Evolutionary conservation across 2,797 vertebrate species (phyloP), one percentile per base, ranked within the genome.

Genomic region (Sternarchorhynchus goeldii): DNA sequence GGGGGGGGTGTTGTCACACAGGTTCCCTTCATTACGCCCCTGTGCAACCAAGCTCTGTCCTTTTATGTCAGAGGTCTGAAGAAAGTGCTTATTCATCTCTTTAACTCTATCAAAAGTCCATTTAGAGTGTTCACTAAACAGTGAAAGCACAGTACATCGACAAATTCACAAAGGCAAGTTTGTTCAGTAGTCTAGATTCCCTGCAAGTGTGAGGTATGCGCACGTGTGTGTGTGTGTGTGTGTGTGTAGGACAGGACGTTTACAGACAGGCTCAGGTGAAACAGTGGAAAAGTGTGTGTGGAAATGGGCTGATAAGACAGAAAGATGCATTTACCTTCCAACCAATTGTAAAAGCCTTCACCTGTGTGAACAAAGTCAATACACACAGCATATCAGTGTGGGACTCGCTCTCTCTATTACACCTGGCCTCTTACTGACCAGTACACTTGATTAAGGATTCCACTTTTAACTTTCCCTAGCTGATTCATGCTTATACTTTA

Each of bases 331-430:
- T 93, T 93, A 96, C 96, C 96, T 95, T 98, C 96, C 14, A 98
- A 93, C 96, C 96, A 98, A 0, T 90, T 94, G 91, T 98, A 97
- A 92, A 98, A 98, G 68, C 93, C 93, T 87, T 97, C 96, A 80
- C 96, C 96, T 97, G 91, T 59, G 41, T 56, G 57, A 71, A 76
- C 17, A 87, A 1, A 71, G 73, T 62, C 84, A 81, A 65, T 20
- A 67, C 14, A 74, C 0, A 79, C 29, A 58, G 18, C 10, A 20
- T 14, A 10, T 79, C 6, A 77, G 75, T 58, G 60, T 79, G 14
- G 32, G 68, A 71, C 17, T 29, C 8, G 36, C 29, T 3, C 3
- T 31, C 2, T 36, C 10, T 6, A 21, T 57, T 20, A 58, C 18
- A 36, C 29, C 55, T 63, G 41, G 32, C n/a, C 55, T n/a, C 39